Base-by-base conservation (phyloP, 2,797 vertebrate species). In the Falco concolor region DNA sequence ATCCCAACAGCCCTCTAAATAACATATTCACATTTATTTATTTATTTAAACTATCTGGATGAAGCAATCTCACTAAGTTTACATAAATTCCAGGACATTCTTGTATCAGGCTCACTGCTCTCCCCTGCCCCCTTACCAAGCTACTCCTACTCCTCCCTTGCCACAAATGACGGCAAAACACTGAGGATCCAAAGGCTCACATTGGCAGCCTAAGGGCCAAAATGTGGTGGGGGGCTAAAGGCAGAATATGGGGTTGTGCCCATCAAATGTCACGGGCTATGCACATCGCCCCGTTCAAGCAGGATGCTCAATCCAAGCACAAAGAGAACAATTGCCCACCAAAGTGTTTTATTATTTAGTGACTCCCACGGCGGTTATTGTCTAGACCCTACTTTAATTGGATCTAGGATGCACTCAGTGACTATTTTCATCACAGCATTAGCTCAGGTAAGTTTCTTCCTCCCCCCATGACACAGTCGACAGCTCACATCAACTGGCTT, bases 1-100 rank as follows among this genome's bases (percentile, higher is more conserved):
- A 90, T 82, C 67, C 79, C 77, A 93, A 84, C 59, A 93, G 70
- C 25, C 32, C 69, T 81, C 76, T 78, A 90, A 81, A 70, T 60
- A 93, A 90, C 70, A 86, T 32, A 32, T 70, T 74, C 45, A 65
- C 53, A n/a, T 77, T 42, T 74, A 2, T 12, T 13, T 24, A 15
- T 42, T n/a, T 59, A 52, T 47, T 38, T 13, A 27, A 69, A 65
- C 7, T 47, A 22, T 79, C 27, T 47, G n/a, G 44, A 73, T 84
- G 84, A 92, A 84, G 59, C 63, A 84, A 42, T 34, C 21, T 83
- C 57, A 72, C 9, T 40, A 53, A 63, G 27, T 70, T 87, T 69
- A 84, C 63, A 64, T 19, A 54, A 86, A 79, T 65, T 76, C 57
- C 70, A 76, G 67, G 59, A 76, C 40, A 61, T 45, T 60, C 57